Evolutionary conservation across 2,888 invertebrate species (phyloP), one percentile per base, ranked within the genome.

Genomic region (Pycnomerus fuliginosus): DNA sequence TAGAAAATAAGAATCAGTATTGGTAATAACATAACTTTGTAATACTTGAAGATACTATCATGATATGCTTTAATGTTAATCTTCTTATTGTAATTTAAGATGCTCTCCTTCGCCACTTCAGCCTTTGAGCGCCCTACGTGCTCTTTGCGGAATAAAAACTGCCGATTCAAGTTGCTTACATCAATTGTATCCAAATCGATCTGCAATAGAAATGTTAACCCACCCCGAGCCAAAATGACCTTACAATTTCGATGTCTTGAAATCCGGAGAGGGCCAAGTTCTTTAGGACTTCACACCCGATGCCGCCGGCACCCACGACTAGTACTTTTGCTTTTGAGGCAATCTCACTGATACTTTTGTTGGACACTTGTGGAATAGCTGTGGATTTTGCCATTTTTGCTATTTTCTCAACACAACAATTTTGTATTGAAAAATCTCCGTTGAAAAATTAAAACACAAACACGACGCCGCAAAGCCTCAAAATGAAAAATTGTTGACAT

Each of bases 161-260:
- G 99, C 23, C 99, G 82, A 73, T 99, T 99, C 54, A 99, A 76
- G 71, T 99, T 99, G 76, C 97, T 97, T 43, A 99, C 90, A 76
- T 99, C 99, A 69, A 99, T 99, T 0, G 98, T 99, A 70, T 99
- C 99, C 69, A 99, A 80, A 79, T 99, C 99, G 73, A 99, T 93
- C 97, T 98, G 75, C 56, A 84, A 83, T 50, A 51, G 44, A 55
- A 53, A 48, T 4, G 30, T 24, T 23, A 24, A 16, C 20, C 16
- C 17, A 14, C 40, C 13, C 3, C 16, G 13, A 12, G 14, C 14
- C 8, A 34, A 14, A n/a, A 37, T 13, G 33, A 50, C 80, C 88
- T 77, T 80, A 97, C 98, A 65, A 99, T 88, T 78, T 94, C 90
- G 60, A 99, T 93, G 57, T 93, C 79, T 24, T 81, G 80, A 69